A percentile compares a stretch with the other conserved stretches of the same genome.
Evolutionary conservation across 1,140 invertebrate genomes (phyloP).

Genomic region (Himalopsyche phryganea): DNA sequence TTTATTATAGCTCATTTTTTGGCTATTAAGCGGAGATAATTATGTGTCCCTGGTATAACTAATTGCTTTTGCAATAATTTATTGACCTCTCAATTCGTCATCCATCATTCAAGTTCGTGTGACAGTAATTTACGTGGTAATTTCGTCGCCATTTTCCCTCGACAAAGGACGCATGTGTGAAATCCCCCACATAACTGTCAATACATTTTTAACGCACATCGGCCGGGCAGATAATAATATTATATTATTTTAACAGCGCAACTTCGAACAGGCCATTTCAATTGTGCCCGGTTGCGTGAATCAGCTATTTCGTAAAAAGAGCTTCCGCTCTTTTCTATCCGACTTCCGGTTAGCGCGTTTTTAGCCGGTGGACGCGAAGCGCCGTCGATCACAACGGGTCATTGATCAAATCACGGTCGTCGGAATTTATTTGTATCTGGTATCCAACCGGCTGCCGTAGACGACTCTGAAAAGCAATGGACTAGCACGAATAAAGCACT

Average conservation of each 20-base stretch:
- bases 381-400: slow-evolving; percentile 8
- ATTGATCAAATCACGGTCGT: slow-evolving; percentile 19
- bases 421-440: too few relatives aligned
- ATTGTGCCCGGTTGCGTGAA: slow-evolving; percentile 26
- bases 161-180: slow-evolving; percentile 13
- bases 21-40: too few relatives aligned
- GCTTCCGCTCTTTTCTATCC: slow-evolving; percentile 19
- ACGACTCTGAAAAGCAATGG: too few relatives aligned
- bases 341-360: slow-evolving; percentile 21
- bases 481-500: too few relatives aligned
- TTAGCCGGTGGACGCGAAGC: too few relatives aligned
- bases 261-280: slow-evolving; percentile 7
- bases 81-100: slow-evolving; percentile 7
- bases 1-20: too few relatives aligned
- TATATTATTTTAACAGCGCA: slow-evolving; percentile 4
- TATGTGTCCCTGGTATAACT: too few relatives aligned
- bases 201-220: too few relatives aligned
- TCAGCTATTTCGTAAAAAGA: slow-evolving; percentile 16
- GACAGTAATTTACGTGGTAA: slow-evolving; percentile 12
- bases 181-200: slow-evolving; percentile 16
- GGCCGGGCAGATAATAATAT: too few relatives aligned
- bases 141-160: slow-evolving; percentile 11
- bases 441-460: too few relatives aligned
- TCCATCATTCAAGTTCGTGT: slow-evolving; percentile 2
- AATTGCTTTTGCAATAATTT: slow-evolving; percentile 4